Conservation (phyloP, 2,113 vertebrate species). For the Notothenia rossii region DNA sequence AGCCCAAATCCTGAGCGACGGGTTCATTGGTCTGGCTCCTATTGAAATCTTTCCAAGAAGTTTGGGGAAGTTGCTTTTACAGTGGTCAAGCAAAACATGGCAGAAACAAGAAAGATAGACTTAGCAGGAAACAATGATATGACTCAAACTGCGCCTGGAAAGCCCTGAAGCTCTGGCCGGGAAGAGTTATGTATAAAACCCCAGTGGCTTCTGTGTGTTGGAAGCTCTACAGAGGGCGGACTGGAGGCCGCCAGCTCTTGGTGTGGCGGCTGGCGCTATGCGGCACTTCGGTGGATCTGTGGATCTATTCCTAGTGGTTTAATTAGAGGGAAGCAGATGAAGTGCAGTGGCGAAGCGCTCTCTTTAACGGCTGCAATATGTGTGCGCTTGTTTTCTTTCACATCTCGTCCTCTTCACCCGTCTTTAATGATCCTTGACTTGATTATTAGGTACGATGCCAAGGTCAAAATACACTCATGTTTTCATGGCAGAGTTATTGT, state of each 20-base stretch:
- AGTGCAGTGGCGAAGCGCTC: constrained; percentile 74
- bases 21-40: constrained; percentile 38
- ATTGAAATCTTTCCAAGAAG: constrained; percentile 42
- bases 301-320: constrained; percentile 80
- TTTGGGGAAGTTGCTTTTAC: constrained; percentile 45
- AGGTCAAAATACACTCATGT: constrained; percentile 70
- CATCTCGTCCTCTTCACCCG: constrained; percentile 75
- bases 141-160: constrained; percentile 66
- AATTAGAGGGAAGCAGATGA: constrained; percentile 80
- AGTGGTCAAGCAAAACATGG: constrained; percentile 58
- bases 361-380: constrained; percentile 80
- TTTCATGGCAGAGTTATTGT: constrained; percentile 60
- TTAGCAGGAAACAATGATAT: constrained; percentile 69
- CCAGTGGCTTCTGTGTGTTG: constrained; percentile 76
- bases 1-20: constrained; percentile 57
- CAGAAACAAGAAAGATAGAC: constrained; percentile 54
- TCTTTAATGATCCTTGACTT: constrained; percentile 77
- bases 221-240: constrained; percentile 67
- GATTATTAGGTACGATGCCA: constrained; percentile 76
- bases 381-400: constrained; percentile 79
- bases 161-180: constrained; percentile 65
- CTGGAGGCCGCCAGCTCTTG: constrained; percentile 63
- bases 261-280: constrained; percentile 76
- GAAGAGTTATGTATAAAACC: constrained; percentile 75
- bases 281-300: constrained; percentile 67